phyloP scores from a whole-genome alignment of 2,888 invertebrate genomes.

The Melinopterus prodromus region DNA sequence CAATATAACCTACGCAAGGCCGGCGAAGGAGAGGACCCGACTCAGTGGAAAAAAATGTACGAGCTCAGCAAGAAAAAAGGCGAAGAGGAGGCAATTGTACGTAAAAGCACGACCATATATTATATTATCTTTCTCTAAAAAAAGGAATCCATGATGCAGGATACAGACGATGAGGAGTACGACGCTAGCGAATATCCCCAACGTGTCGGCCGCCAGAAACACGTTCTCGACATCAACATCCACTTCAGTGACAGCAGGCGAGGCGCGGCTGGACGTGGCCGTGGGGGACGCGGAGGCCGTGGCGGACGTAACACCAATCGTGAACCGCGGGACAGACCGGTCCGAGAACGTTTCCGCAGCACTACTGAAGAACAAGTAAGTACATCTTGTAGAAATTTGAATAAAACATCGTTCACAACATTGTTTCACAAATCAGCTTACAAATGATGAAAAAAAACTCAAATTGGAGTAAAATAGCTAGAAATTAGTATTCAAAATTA shows the following conservation, averaged over 20 bases:
- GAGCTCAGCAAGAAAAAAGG: constrained; percentile 80
- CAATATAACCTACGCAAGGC: constrained; percentile 92
- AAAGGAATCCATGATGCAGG: constrained; percentile 43
- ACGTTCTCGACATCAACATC: constrained; percentile 86
- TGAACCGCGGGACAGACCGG: constrained; percentile 46
- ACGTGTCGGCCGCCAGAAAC: constrained; percentile 86
- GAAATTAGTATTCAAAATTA: no score
- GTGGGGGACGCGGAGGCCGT: constrained; percentile 63
- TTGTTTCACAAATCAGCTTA: no score
- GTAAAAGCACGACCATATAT: not conserved
- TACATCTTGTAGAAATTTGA: not conserved
- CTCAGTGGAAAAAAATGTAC: constrained; percentile 93
- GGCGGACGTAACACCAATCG: constrained; percentile 48
- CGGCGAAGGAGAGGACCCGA: constrained; percentile 90
- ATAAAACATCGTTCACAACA: no score
- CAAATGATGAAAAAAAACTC: no score
- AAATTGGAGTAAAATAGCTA: no score
- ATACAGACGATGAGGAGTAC: constrained; percentile 66
- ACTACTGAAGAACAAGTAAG: constrained; percentile 44
- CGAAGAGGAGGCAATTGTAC: constrained; percentile 52
- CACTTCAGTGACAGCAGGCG: constrained; percentile 84
- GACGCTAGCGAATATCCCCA: constrained; percentile 84
- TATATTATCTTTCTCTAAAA: not conserved
- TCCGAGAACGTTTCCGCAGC: constrained; percentile 30
- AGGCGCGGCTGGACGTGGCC: constrained; percentile 72